phyloP scores from a whole-genome alignment of 2,888 invertebrate genomes.

The Hyposoter dolosus region DNA sequence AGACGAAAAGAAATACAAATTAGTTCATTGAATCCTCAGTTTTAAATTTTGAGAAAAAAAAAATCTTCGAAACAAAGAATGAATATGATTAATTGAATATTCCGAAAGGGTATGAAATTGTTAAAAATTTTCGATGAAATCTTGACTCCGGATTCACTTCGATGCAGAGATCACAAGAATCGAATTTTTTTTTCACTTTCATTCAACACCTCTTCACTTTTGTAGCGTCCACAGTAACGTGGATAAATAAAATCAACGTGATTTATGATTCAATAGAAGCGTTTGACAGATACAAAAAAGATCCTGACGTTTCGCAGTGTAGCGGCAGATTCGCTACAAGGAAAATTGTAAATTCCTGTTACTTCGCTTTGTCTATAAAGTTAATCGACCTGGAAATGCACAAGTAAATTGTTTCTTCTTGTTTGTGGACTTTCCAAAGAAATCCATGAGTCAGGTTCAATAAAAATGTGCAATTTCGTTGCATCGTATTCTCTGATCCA shows the following conservation, averaged over 20 bases:
- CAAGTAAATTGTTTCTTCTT: no score
- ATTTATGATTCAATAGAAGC: not conserved
- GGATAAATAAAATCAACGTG: not conserved
- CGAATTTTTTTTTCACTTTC: not conserved
- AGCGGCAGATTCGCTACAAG: not conserved
- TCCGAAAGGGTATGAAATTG: not conserved
- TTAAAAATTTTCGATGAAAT: not conserved
- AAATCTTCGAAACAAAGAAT: not conserved
- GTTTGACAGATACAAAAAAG: not conserved
- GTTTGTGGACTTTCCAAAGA: not conserved
- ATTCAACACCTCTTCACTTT: not conserved
- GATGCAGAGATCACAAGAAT: not conserved
- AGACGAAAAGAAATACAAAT: not conserved
- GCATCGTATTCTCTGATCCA: not conserved
- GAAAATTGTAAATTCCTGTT: not conserved
- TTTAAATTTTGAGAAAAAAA: not conserved
- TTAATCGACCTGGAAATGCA: not conserved
- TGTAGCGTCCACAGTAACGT: not conserved
- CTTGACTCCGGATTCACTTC: not conserved
- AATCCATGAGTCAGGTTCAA: not conserved
- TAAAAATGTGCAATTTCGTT: not conserved
- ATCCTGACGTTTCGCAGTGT: constrained; percentile 1
- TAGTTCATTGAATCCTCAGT: not conserved
- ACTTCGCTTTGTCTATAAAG: not conserved
- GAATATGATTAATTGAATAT: not conserved